Conservation (phyloP, 2,113 vertebrate genomes). For the Butorides virescens region DNA sequence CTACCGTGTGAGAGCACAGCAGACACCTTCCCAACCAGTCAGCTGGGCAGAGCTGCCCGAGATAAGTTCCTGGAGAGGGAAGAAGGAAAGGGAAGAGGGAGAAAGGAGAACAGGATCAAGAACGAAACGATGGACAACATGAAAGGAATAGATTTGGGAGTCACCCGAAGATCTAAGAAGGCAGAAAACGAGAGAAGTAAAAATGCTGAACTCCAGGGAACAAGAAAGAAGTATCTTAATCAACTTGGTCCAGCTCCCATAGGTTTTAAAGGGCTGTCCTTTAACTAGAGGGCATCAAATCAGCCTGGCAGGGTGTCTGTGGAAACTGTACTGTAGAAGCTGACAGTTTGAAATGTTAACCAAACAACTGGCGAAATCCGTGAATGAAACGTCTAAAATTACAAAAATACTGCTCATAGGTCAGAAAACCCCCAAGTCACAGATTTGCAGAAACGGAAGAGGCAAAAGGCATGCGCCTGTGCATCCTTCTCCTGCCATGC, state of each 20-base stretch:
- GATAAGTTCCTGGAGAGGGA: neutral
- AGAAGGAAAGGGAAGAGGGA: neutral
- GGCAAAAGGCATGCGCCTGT: neutral
- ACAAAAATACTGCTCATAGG: neutral
- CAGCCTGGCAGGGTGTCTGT: neutral
- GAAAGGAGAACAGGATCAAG: neutral
- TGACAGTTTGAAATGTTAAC: neutral
- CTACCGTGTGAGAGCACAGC: neutral
- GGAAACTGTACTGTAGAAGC: neutral
- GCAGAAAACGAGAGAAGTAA: neutral
- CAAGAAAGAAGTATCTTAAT: neutral
- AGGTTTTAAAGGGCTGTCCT: neutral
- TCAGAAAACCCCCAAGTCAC: neutral
- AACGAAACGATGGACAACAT: neutral
- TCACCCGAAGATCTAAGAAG: neutral
- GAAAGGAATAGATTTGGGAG: neutral
- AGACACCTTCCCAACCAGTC: neutral
- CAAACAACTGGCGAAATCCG: neutral
- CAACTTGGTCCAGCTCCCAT: neutral
- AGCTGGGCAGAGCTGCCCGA: neutral
- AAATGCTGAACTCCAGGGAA: neutral
- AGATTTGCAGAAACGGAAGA: neutral
- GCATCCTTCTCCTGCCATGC: neutral
- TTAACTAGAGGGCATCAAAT: neutral
- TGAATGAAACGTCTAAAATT: neutral